phyloP scores from a whole-genome alignment of 1,140 invertebrate species.

The Oreohelix idahoensis region DNA sequence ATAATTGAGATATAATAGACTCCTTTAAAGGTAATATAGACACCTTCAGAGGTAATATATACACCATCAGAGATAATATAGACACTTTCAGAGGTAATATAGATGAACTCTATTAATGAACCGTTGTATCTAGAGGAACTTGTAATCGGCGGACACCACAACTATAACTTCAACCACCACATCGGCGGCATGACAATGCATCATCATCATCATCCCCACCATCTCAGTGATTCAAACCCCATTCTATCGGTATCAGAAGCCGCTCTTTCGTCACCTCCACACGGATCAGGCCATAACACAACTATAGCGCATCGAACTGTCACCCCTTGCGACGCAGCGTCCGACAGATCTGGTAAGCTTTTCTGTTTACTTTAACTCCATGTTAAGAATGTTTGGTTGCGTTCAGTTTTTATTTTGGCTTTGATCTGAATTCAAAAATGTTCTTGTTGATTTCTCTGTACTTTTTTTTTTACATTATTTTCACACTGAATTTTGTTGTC shows the following conservation, averaged over 20 bases:
- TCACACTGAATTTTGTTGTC: no score
- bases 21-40: no score
- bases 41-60: no score
- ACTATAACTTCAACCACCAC: slow-evolving; percentile 21
- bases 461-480: no score
- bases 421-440: no score
- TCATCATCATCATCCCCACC: slow-evolving; percentile 31
- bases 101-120: slow-evolving; percentile 39
- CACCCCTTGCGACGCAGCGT: slow-evolving; percentile 24
- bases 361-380: no score
- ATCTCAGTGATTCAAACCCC: slow-evolving; percentile 36
- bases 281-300: slow-evolving; percentile 30
- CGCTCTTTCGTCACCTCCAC: slow-evolving; percentile 27
- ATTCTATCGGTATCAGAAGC: slow-evolving; percentile 24
- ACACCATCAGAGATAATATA: no score
- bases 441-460: no score
- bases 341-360: slow-evolving; percentile 38
- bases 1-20: no score
- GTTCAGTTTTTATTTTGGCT: no score
- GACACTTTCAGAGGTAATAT: neutral
- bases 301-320: slow-evolving; percentile 23
- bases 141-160: slow-evolving; percentile 21
- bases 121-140: slow-evolving; percentile 37
- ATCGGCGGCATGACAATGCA: slow-evolving; percentile 27
- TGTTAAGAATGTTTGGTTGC: no score